A percentile compares a stretch with the other conserved stretches of the same genome.
These are phyloP conservation scores for Arrhopalites spinosus DNA, from an alignment of 2,888 invertebrate genomes.

Conservation along the genomic window DNA sequence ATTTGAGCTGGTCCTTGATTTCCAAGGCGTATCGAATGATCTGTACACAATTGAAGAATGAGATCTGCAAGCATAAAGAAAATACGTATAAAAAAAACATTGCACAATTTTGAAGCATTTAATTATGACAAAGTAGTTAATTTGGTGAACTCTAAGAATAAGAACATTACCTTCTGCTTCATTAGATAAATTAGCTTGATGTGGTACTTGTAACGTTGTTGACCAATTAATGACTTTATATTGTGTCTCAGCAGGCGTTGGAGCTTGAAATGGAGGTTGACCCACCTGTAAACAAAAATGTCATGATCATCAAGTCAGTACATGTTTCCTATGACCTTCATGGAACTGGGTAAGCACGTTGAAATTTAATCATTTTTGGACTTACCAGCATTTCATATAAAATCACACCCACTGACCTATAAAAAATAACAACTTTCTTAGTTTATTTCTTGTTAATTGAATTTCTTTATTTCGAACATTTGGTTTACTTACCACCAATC, in stretches of 20 bases:
- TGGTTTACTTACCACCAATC: conserved; percentile 86
- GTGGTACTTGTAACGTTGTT: conserved; percentile 87
- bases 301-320: too few relatives aligned
- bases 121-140: too few relatives aligned
- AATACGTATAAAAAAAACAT: too few relatives aligned
- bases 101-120: too few relatives aligned
- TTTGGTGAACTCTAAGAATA: too few relatives aligned
- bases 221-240: conserved; percentile 98
- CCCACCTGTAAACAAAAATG: conserved; percentile 70
- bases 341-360: too few relatives aligned
- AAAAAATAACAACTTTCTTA: neutral
- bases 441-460: neutral
- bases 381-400: conserved; percentile 90
- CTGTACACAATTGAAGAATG: conserved; percentile 31
- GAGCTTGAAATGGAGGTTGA: conserved; percentile 94
- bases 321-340: too few relatives aligned
- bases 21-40: conserved; percentile 29
- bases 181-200: conserved; percentile 79
- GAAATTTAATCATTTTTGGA: too few relatives aligned
- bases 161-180: too few relatives aligned
- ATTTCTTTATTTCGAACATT: neutral
- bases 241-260: conserved; percentile 93
- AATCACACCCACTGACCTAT: conserved; percentile 90
- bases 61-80: too few relatives aligned
- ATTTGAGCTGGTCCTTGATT: conserved; percentile 51